phyloP scores from a whole-genome alignment of 1,140 invertebrate species.

The Drosophila triauraria region DNA sequence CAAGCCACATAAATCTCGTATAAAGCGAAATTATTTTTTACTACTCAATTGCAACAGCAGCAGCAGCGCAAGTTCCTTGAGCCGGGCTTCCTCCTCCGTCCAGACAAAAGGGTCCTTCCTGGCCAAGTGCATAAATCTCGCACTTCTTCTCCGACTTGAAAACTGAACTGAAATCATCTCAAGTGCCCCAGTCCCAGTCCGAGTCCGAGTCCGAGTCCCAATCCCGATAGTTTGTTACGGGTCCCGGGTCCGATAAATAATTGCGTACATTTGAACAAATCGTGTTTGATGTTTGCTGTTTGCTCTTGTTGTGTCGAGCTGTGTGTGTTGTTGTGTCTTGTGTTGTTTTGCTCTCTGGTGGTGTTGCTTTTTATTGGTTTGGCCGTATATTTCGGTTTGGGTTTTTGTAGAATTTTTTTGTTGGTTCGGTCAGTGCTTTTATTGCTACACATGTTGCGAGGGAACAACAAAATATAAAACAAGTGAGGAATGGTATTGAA shows the following conservation, averaged over 20 bases:
- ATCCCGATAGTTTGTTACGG: constrained; percentile 58
- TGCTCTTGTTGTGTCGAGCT: constrained; percentile 63
- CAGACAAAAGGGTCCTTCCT: constrained; percentile 54
- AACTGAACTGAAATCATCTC: constrained; percentile 32
- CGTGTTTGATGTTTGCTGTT: constrained; percentile 83
- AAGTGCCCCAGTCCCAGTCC: constrained; percentile 26
- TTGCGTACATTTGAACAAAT: constrained; percentile 84
- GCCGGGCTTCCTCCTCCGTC: constrained; percentile 32
- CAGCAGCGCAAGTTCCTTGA: constrained; percentile 48
- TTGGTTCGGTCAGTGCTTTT: constrained; percentile 71
- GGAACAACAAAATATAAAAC: constrained; percentile 58
- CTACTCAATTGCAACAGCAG: constrained; percentile 76
- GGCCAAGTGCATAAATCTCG: constrained; percentile 60
- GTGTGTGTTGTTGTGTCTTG: constrained; percentile 26
- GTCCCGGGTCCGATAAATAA: constrained; percentile 75
- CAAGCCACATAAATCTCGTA: constrained; percentile 83
- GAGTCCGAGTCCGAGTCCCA: constrained; percentile 12
- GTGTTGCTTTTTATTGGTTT: constrained; percentile 59
- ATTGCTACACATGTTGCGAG: constrained; percentile 82
- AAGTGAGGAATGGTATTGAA: constrained; percentile 18
- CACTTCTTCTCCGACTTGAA: constrained; percentile 21
- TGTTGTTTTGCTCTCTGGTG: constrained; percentile 32
- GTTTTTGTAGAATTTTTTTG: constrained; percentile 40
- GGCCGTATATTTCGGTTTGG: constrained; percentile 58
- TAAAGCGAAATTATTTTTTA: constrained; percentile 81